A percentile compares a stretch with the other conserved stretches of the same genome.
These are phyloP conservation scores for Phorcus lineatus DNA, from an alignment of 2,888 invertebrate species.

Conservation along the genomic window DNA sequence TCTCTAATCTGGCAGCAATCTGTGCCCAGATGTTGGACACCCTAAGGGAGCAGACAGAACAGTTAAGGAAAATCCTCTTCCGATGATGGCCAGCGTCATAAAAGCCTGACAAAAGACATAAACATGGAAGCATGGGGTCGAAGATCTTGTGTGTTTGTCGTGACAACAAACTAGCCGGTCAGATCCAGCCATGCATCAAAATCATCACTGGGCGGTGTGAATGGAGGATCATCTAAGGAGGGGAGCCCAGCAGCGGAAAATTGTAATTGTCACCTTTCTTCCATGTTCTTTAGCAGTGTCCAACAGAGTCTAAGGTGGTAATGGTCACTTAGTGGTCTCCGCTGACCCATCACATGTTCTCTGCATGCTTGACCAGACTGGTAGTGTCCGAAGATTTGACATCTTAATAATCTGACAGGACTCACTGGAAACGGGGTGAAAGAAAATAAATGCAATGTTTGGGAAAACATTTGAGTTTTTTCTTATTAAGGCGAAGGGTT, in stretches of 20 bases:
- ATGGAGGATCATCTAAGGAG: background rate
- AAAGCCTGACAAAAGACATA: background rate
- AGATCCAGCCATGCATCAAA: background rate
- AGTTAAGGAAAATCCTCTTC: background rate
- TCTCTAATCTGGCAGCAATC: too few species aligned
- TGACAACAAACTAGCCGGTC: conserved; percentile 3
- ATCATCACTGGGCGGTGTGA: background rate
- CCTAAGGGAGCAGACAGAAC: background rate
- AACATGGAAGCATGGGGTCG: conserved; percentile 1
- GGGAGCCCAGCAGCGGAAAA: background rate
- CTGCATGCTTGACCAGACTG: conserved; percentile 6
- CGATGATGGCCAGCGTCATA: background rate
- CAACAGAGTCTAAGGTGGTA: background rate
- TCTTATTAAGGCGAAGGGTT: too few species aligned
- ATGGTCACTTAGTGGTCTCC: conserved; percentile 2
- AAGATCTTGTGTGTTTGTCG: background rate
- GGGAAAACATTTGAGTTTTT: too few species aligned
- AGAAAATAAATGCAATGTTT: too few species aligned
- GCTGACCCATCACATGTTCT: conserved; percentile 9
- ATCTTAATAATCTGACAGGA: background rate
- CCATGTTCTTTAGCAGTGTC: background rate
- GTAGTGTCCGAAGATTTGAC: background rate
- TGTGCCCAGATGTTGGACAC: background rate
- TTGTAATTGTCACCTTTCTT: conserved; percentile 19
- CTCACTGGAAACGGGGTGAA: too few species aligned